Percentiles rank a stretch among this genome's conserved stretches.
These are phyloP conservation scores for Phyllotreta striolata DNA, from an alignment of 2,888 invertebrate genomes.

Conservation along the genomic window DNA sequence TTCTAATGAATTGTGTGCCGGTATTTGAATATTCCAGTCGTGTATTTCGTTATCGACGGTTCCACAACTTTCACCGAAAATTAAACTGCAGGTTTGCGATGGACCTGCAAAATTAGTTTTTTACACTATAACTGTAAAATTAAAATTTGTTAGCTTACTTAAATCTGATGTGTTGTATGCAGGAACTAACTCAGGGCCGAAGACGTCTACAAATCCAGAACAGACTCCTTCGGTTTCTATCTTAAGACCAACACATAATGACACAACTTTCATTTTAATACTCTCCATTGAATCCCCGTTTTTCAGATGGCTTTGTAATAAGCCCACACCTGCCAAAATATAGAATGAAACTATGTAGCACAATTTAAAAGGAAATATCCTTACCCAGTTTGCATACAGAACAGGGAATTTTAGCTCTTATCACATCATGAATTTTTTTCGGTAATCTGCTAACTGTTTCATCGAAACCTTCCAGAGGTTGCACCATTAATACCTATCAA, in stretches of 20 bases:
- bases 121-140: background rate
- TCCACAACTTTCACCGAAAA: slow-evolving; percentile 89
- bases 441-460: slow-evolving; percentile 36
- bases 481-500: slow-evolving; percentile 41
- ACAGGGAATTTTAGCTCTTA: slow-evolving; percentile 49
- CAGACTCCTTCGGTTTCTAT: slow-evolving; percentile 87
- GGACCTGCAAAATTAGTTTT: slow-evolving; percentile 66
- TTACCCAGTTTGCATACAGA: slow-evolving; percentile 48
- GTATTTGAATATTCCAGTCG: slow-evolving; percentile 87
- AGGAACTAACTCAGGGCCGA: slow-evolving; percentile 70
- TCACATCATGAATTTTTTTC: slow-evolving; percentile 48
- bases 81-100: slow-evolving; percentile 87
- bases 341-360: slow-evolving; percentile 8
- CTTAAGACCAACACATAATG: slow-evolving; percentile 83
- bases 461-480: slow-evolving; percentile 30
- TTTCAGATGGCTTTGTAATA: slow-evolving; percentile 76
- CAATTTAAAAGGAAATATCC: slow-evolving; percentile 18
- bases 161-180: slow-evolving; percentile 44
- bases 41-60: slow-evolving; percentile 85
- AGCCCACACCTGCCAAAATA: slow-evolving; percentile 69
- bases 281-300: slow-evolving; percentile 81
- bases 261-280: slow-evolving; percentile 80
- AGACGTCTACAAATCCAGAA: slow-evolving; percentile 82
- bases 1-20: slow-evolving; percentile 68
- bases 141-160: slow-evolving; percentile 33